Base-by-base conservation (phyloP, 2,113 vertebrate genomes). In the Phyllostomus hastatus region DNA sequence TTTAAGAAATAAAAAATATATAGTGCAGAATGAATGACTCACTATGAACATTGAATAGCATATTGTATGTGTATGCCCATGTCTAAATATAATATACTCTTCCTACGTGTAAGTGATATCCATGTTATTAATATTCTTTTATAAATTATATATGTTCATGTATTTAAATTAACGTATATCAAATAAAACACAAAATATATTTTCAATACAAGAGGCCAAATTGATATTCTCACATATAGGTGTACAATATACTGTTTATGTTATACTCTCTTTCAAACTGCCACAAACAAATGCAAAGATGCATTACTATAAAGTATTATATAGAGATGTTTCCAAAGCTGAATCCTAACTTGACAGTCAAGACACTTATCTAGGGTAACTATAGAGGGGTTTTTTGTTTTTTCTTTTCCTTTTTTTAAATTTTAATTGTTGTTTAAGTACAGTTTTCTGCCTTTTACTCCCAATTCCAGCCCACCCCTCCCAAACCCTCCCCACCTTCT, bases 121-220 rank as follows among this genome's bases (percentile, higher is more conserved):
- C 10, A 66, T 46, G 3, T 52, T 86, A 92, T 70, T 93, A 61
- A 86, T 41, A 91, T 78, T 90, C 20, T 79, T 81, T 69, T 76
- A 92, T 10, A 79, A 57, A 79, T 72, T 84, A 92, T 2, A n/a
- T 66, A 35, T 5, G 8, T 84, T 69, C 22, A 66, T 31, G 2
- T 46, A 90, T 70, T 94, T 79, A 78, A 84, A 95, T 57, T 50
- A 88, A 79, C 24, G 88, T 61, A 84, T 35, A 94, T 88, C 33
- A 88, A 81, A 93, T 72, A 83, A 87, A 76, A 54, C 26, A 83
- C 31, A 43, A 84, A 88, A 33, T 73, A 79, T 35, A 6, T 94
- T 80, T n/a, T 88, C 24, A 83, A 70, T 57, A 54, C 54, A 64
- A 91, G 46, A 61, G 15, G 5, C 6, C 22, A 75, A 86, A 72